Evolutionary conservation across 2,888 invertebrate genomes (phyloP).

Genomic region (Nephrotoma flavescens): DNA sequence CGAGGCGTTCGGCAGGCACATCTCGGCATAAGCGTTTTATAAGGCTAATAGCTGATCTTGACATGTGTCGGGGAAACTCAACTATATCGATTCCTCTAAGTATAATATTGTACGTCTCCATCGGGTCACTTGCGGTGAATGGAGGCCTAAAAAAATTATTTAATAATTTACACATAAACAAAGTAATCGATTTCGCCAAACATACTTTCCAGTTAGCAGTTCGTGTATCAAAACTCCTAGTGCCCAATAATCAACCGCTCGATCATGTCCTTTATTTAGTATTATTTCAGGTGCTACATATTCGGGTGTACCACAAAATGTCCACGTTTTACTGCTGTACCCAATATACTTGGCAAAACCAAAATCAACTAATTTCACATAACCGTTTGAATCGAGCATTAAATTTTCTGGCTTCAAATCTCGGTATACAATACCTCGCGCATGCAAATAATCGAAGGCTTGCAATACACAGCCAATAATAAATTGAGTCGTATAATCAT

Average conservation of each 20-base stretch:
- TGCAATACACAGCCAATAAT: constrained; percentile 87
- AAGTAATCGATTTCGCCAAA: constrained; percentile 27
- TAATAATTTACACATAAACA: neutral
- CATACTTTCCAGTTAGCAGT: constrained; percentile 68
- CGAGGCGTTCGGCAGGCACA: constrained; percentile 75
- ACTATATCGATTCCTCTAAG: constrained; percentile 82
- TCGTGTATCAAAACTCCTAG: constrained; percentile 81
- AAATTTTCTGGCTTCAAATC: constrained; percentile 94
- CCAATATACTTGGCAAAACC: constrained; percentile 84
- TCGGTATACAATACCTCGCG: constrained; percentile 67
- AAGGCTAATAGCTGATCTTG: constrained; percentile 62
- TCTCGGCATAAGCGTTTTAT: constrained; percentile 78
- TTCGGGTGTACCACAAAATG: constrained; percentile 93
- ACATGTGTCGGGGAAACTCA: constrained; percentile 65
- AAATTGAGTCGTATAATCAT: constrained; percentile 70
- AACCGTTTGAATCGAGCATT: constrained; percentile 69
- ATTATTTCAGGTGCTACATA: constrained; percentile 86
- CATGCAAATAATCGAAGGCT: constrained; percentile 82
- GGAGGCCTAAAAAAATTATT: constrained; percentile 42
- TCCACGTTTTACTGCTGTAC: constrained; percentile 75
- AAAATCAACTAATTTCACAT: constrained; percentile 87
- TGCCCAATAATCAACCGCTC: constrained; percentile 92
- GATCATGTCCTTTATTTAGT: constrained; percentile 57
- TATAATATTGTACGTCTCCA: constrained; percentile 90
- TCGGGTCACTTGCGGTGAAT: constrained; percentile 79